Percentiles rank a stretch among this genome's conserved stretches.
These are phyloP conservation scores for Eledona agricola DNA, from an alignment of 2,888 invertebrate genomes.

Conservation along the genomic window DNA sequence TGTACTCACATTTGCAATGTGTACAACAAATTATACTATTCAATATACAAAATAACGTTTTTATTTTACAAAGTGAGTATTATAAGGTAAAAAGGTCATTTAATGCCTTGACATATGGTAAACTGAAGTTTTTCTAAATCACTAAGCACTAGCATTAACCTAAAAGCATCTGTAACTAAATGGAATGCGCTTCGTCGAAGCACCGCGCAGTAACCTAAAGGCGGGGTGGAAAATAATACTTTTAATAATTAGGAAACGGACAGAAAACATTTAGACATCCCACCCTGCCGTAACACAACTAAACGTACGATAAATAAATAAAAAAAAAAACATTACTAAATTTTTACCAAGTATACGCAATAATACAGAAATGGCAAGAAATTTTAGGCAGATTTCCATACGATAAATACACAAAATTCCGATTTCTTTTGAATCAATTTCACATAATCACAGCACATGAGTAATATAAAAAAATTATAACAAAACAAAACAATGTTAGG, in stretches of 20 bases:
- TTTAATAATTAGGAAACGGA: conserved; percentile 51
- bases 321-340: conserved; percentile 53
- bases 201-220: conserved; percentile 36
- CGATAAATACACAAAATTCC: conserved; percentile 39
- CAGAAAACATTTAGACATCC: conserved; percentile 42
- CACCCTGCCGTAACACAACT: conserved; percentile 47
- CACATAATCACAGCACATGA: conserved; percentile 63
- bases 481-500: conserved; percentile 57
- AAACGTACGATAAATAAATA: conserved; percentile 48
- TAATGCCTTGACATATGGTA: conserved; percentile 61
- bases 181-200: conserved; percentile 32
- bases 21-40: conserved; percentile 43
- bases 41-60: conserved; percentile 46
- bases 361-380: conserved; percentile 64
- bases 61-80: conserved; percentile 58
- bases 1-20: conserved; percentile 53
- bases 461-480: conserved; percentile 56
- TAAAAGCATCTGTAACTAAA: conserved; percentile 42
- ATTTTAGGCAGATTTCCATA: conserved; percentile 58
- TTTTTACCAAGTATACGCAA: conserved; percentile 47
- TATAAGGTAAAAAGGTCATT: conserved; percentile 58
- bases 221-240: conserved; percentile 53
- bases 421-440: conserved; percentile 53
- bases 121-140: conserved; percentile 56
- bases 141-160: conserved; percentile 50